Evolutionary conservation across 2,888 invertebrate species (phyloP), one percentile per base, ranked within the genome.

Genomic region (Rhynchonema sp.): DNA sequence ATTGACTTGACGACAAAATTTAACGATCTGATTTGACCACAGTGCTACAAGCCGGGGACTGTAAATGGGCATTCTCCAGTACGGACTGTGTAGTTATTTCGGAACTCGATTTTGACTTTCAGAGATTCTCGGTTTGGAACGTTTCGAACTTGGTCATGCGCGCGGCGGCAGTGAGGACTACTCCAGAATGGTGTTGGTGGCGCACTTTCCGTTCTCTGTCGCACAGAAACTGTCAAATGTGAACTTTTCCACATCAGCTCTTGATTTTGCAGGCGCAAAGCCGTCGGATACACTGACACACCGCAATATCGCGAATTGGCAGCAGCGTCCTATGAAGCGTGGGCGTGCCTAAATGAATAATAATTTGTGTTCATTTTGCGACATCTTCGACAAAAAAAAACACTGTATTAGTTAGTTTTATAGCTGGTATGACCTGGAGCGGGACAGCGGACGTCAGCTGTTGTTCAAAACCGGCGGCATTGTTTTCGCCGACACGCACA

Each of bases 121-220:
- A 66, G 67, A 52, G 58, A 71, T 73, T 0, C 64, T 73, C 1
- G 73, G 73, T 1, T 62, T 73, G 22, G 73, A 73, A 61, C 73
- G 71, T 65, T 73, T 72, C 60, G 58, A 67, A 46, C 65, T 73
- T 23, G 72, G 70, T 13, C 73, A 73, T 59, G 66, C 66, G 52
- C 67, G 69, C 63, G 73, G 73, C 0, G 73, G 73, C 20, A 73
- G 73, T 1, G 72, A 73, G 60, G 73, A 73, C 58, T 68, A 68
- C 54, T 73, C 73, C 13, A 64, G 73, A 60, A 73, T 72, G 54
- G 72, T 73, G 73, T 26, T 17, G 25, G 20, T 57, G 6, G 20
- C 20, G 30, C 56, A 56, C 23, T 3, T 56, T 38, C 9, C 25
- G 9, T n/a, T n/a, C 25, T 28, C 22, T 56, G 26, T 26, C 28